Base-by-base conservation (phyloP, 2,888 invertebrate genomes). In the Tribolium freemani region DNA sequence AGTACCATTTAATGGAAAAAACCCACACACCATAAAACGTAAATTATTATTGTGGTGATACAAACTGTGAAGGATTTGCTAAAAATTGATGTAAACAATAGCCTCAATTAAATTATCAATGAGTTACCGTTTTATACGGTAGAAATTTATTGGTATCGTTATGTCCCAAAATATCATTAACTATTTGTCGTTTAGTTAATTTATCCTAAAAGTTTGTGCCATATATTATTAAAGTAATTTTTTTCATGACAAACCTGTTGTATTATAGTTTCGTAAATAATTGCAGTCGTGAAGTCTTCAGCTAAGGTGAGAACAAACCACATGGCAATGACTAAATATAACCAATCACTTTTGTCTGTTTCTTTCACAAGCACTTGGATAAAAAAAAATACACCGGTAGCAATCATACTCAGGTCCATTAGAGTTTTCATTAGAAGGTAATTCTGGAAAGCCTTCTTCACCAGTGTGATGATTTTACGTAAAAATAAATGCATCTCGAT, bases 1-100 rank as follows among this genome's bases (percentile, higher is more conserved):
- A 13, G n/a, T 16, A 50, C 50, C 13, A 20, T 50, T 50, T 20
- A 50, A 50, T 50, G n/a, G 50, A 50, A 50, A 50, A 50, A n/a
- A 50, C 0, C 50, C 50, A 10, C 50, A 50, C 3, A 50, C 50
- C 16, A 50, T 50, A 20, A 50, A 50, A 2, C 10, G 20, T n/a
- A 38, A 38, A n/a, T 38, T 38, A n/a, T 38, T 38, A 38, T 38
- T 38, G 38, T 38, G n/a, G 3, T 38, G 38, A 8, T 38, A n/a
- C n/a, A 38, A 38, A 38, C 38, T n/a, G n/a, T 38, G 38, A 38
- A 38, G 38, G 8, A 38, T 38, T 38, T 38, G 38, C 38, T 38
- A 38, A 8, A 38, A 38, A n/a, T 38, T 38, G n/a, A 38, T 1
- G 8, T 1, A 9, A 38, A 38, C 8, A 38, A n/a, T 38, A 38